Conservation (phyloP, 2,113 vertebrate genomes). For the Sinocyclocheilus anshuiensis region DNA sequence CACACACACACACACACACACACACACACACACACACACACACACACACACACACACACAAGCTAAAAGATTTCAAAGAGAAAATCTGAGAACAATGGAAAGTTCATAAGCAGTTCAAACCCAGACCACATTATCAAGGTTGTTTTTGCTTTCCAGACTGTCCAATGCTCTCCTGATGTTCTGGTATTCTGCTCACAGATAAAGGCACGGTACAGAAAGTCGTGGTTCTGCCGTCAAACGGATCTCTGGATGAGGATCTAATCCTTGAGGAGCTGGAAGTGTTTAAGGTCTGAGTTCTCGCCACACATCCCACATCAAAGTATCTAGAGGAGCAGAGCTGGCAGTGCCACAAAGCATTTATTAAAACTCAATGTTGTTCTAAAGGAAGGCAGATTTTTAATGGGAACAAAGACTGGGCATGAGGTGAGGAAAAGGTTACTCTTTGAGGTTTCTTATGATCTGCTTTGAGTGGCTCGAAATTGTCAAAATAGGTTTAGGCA, state of each 20-base stretch:
- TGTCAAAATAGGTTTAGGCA: background rate
- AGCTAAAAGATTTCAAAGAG: background rate
- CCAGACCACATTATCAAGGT: background rate
- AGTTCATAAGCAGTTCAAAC: background rate
- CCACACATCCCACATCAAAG: slow-evolving; percentile 31
- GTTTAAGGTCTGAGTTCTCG: slow-evolving; percentile 85
- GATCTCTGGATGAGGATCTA: slow-evolving; percentile 86
- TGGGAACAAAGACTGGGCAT: background rate
- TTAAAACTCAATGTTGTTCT: background rate
- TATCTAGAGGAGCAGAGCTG: slow-evolving; percentile 27
- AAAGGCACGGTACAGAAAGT: slow-evolving; percentile 95
- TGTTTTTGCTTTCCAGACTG: slow-evolving; percentile 7
- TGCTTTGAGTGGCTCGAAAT: background rate
- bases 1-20: background rate
- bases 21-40: too few species aligned
- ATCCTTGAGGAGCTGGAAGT: slow-evolving; percentile 97
- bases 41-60: background rate
- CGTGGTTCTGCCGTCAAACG: slow-evolving; percentile 88
- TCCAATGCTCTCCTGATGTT: slow-evolving; percentile 18
- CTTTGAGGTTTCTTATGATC: background rate
- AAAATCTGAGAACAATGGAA: background rate
- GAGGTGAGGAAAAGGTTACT: slow-evolving; percentile 10
- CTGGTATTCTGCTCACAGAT: slow-evolving; percentile 74
- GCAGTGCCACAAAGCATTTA: slow-evolving; percentile 28
- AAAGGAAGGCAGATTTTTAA: background rate